Evolutionary conservation across 2,113 vertebrate species (phyloP).

Genomic region (Siniperca chuatsi): DNA sequence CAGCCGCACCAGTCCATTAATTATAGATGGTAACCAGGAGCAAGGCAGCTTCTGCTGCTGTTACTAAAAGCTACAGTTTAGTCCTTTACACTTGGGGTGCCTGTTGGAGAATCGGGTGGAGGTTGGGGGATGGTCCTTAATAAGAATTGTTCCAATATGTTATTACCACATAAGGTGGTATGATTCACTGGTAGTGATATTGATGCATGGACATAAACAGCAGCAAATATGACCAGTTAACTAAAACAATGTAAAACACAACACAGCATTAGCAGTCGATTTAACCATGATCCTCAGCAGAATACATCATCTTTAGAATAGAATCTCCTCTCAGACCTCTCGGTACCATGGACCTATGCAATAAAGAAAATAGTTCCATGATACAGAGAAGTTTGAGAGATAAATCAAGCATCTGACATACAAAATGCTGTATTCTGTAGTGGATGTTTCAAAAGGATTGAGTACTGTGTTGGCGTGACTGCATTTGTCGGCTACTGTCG

Average conservation of each 20-base stretch:
- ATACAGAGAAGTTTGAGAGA: neutral
- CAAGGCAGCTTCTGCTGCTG: conserved; percentile 53
- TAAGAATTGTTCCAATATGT: neutral
- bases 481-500: neutral
- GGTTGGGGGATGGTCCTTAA: neutral
- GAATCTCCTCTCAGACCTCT: neutral
- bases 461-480: neutral
- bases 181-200: conserved; percentile 7
- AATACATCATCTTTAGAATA: neutral
- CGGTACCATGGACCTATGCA: neutral
- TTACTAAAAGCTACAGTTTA: conserved; percentile 75
- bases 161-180: neutral
- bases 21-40: conserved; percentile 75
- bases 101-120: conserved; percentile 18
- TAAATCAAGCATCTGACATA: neutral
- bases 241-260: conserved; percentile 38
- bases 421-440: neutral
- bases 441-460: neutral
- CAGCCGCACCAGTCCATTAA: conserved; percentile 74
- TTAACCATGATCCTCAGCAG: neutral
- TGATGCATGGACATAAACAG: neutral
- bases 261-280: conserved; percentile 9
- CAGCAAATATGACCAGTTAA: conserved; percentile 24
- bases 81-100: conserved; percentile 55
- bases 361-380: neutral